Evolutionary conservation across 2,113 vertebrate species (phyloP).

Genomic region (Hymenochirus boettgeri): DNA sequence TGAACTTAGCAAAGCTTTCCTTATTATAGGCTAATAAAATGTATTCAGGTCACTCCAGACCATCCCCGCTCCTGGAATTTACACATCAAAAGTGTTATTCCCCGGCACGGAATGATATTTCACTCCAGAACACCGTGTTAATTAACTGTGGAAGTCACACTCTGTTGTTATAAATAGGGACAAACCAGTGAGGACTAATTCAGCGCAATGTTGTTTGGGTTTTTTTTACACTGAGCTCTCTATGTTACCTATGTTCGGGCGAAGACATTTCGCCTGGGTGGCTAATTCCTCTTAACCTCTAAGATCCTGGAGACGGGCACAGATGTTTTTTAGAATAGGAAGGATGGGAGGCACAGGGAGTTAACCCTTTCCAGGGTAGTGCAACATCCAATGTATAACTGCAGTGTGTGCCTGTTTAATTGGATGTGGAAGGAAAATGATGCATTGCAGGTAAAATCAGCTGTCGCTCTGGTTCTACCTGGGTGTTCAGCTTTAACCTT

Average conservation of each 20-base stretch:
- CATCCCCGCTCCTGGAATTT: slow-evolving; percentile 29
- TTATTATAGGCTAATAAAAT: slow-evolving; percentile 34
- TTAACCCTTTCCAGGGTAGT: too few relatives aligned
- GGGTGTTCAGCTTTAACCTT: too few relatives aligned
- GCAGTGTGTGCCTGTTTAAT: too few relatives aligned
- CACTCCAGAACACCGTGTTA: slow-evolving; percentile 32
- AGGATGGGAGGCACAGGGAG: too few relatives aligned
- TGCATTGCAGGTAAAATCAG: too few relatives aligned
- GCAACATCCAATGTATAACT: too few relatives aligned
- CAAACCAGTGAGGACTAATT: slow-evolving; percentile 13
- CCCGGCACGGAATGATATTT: slow-evolving; percentile 20
- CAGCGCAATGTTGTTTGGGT: neutral
- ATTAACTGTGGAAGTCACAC: slow-evolving; percentile 37
- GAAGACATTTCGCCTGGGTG: slow-evolving; percentile 5
- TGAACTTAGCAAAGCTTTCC: slow-evolving; percentile 12
- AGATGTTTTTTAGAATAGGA: too few relatives aligned
- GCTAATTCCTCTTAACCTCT: slow-evolving; percentile 4
- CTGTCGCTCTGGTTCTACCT: too few relatives aligned
- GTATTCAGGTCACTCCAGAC: slow-evolving; percentile 39
- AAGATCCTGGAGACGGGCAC: too few relatives aligned
- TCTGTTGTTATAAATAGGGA: slow-evolving; percentile 34
- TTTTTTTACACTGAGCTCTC: slow-evolving; percentile 6
- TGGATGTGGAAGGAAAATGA: too few relatives aligned
- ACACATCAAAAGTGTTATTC: slow-evolving; percentile 36
- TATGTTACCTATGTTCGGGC: slow-evolving; percentile 23